phyloP scores from a whole-genome alignment of 2,888 invertebrate genomes.

The Heliconius charithonia region DNA sequence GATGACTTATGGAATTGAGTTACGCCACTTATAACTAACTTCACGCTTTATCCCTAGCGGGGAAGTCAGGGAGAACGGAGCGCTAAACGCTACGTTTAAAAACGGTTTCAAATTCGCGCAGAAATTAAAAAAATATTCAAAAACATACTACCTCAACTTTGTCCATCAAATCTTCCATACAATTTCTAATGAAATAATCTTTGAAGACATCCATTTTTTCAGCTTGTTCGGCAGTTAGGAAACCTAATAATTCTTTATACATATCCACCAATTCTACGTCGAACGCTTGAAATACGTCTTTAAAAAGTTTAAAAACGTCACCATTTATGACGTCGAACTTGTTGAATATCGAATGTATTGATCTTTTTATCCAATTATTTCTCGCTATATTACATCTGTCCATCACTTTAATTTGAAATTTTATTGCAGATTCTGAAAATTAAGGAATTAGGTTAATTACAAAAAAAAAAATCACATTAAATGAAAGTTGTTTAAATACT shows the following conservation, averaged over 20 bases:
- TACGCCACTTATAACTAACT: too few relatives aligned
- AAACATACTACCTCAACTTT: slow-evolving; percentile 65
- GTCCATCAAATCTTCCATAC: slow-evolving; percentile 58
- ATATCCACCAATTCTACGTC: slow-evolving; percentile 60
- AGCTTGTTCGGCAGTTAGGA: slow-evolving; percentile 71
- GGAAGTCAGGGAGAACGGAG: too few relatives aligned
- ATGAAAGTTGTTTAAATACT: too few relatives aligned
- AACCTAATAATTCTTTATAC: slow-evolving; percentile 68
- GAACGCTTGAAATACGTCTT: slow-evolving; percentile 52
- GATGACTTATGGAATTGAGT: too few relatives aligned
- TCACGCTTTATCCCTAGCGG: too few relatives aligned
- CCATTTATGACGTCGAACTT: slow-evolving; percentile 56
- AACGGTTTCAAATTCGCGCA: too few relatives aligned
- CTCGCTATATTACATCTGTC: slow-evolving; percentile 49
- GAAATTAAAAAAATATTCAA: neutral
- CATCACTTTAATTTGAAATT: slow-evolving; percentile 63
- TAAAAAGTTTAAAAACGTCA: slow-evolving; percentile 56
- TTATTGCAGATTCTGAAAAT: slow-evolving; percentile 61
- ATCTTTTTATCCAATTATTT: slow-evolving; percentile 53
- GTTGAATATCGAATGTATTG: slow-evolving; percentile 53
- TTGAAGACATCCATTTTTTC: slow-evolving; percentile 60
- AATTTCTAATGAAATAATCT: slow-evolving; percentile 67
- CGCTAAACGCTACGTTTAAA: too few relatives aligned
- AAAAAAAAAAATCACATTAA: neutral
- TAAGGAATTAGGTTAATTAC: neutral